Conservation (phyloP, 2,113 vertebrate species). For the Guaruba guarouba region DNA sequence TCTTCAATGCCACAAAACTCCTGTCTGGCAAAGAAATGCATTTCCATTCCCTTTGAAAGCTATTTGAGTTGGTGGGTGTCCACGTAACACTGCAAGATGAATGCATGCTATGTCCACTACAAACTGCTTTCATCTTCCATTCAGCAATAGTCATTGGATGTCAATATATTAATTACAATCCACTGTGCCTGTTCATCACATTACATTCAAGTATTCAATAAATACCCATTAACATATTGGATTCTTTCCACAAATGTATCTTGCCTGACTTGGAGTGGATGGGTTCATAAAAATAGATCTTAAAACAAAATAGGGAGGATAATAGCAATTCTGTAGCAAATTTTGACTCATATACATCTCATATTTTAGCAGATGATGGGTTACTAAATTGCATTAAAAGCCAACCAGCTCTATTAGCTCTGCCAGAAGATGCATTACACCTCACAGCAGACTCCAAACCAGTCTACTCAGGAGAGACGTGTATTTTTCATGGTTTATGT, state of each 20-base stretch:
- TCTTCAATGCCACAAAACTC: not conserved
- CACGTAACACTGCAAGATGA: not conserved
- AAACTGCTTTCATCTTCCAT: slow-evolving; percentile 4
- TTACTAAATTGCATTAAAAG: slow-evolving; percentile 1
- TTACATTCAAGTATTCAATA: slow-evolving; percentile 34
- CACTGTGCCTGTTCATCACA: not conserved
- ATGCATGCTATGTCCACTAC: not conserved
- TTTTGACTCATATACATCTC: not conserved
- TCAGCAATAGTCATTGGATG: not conserved
- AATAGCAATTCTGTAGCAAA: not conserved
- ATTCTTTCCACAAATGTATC: not conserved
- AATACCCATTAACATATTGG: not conserved
- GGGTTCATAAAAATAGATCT: not conserved
- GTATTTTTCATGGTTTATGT: not conserved
- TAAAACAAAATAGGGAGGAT: not conserved
- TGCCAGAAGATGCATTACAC: not conserved
- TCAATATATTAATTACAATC: slow-evolving; percentile 38
- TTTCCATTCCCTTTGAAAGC: not conserved
- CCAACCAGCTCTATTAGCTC: not conserved
- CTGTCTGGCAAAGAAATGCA: not conserved
- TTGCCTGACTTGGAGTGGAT: not conserved
- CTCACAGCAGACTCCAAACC: not conserved
- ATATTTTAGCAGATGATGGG: not conserved
- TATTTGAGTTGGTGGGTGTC: not conserved
- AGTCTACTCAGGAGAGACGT: not conserved